Conservation (phyloP, 1,140 invertebrate species). For the Drosophila hydei region DNA sequence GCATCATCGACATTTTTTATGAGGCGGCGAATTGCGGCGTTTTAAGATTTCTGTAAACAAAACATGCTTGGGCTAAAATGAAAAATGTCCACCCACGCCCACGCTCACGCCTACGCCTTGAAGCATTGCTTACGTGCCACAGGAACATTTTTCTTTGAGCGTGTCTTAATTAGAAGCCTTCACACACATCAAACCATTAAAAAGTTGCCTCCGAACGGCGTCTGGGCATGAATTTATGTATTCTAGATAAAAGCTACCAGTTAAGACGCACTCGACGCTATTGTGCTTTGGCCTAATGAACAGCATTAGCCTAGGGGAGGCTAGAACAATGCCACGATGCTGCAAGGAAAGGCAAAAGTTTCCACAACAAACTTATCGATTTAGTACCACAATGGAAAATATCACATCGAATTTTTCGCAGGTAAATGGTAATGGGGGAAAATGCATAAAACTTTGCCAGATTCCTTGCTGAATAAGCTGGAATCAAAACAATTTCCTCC, state of each 20-base stretch:
- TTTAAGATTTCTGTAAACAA: conserved; percentile 44
- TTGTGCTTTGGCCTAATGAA: conserved; percentile 59
- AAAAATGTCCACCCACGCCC: conserved; percentile 40
- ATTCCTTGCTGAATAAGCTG: conserved; percentile 9
- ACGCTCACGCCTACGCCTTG: conserved; percentile 27
- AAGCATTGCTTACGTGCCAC: conserved; percentile 71
- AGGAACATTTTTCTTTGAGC: conserved; percentile 72
- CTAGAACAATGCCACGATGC: conserved; percentile 39
- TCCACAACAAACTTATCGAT: conserved; percentile 37
- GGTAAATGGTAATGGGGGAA: conserved; percentile 28
- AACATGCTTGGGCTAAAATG: conserved; percentile 41
- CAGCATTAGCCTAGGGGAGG: conserved; percentile 12
- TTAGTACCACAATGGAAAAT: conserved; percentile 30
- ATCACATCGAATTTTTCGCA: conserved; percentile 24
- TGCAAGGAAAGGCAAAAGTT: conserved; percentile 37
- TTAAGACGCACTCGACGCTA: conserved; percentile 47
- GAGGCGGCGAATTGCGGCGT: conserved; percentile 53
- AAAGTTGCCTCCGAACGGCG: conserved; percentile 55
- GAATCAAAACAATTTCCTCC: conserved; percentile 3
- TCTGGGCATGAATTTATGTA: conserved; percentile 74
- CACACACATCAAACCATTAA: conserved; percentile 38
- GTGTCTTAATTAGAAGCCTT: conserved; percentile 77
- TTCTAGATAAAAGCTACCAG: conserved; percentile 65
- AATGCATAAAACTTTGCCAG: conserved; percentile 27
- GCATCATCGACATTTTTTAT: conserved; percentile 80